Percentiles rank a stretch among this genome's conserved stretches.
Evolutionary conservation across 2,888 invertebrate genomes (phyloP).

Genomic region (Hirtodrosophila alboralis): DNA sequence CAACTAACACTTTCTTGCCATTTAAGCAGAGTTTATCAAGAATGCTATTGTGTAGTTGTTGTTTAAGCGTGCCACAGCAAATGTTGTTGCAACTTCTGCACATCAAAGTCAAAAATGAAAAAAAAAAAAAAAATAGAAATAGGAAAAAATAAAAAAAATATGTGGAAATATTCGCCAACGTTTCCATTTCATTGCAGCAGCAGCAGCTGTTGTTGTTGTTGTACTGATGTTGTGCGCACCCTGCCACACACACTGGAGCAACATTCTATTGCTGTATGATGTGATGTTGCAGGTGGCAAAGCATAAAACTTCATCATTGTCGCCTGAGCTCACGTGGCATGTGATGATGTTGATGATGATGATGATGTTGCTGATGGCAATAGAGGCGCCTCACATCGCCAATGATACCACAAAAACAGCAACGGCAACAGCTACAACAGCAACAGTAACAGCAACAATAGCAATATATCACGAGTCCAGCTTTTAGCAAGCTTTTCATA

Average conservation of each 20-base stretch:
- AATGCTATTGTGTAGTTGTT: conserved; percentile 7
- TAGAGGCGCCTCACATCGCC: conserved; percentile 54
- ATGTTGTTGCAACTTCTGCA: conserved; percentile 22
- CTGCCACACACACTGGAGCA: not conserved
- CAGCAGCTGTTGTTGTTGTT: conserved; percentile 19
- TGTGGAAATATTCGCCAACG: conserved; percentile 56
- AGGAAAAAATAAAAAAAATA: too few relatives aligned
- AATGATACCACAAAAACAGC: conserved; percentile 71
- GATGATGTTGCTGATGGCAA: conserved; percentile 57
- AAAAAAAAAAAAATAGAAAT: conserved; percentile 9
- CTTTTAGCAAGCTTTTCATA: conserved; percentile 80
- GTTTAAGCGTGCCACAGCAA: conserved; percentile 21
- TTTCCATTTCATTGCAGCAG: conserved; percentile 72
- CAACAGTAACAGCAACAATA: conserved; percentile 49
- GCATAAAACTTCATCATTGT: conserved; percentile 79
- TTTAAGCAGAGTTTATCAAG: conserved; percentile 29
- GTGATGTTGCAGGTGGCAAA: conserved; percentile 69
- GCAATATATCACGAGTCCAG: conserved; percentile 79
- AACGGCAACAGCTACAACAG: conserved; percentile 17
- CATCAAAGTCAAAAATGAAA: conserved; percentile 44
- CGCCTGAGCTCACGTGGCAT: conserved; percentile 71
- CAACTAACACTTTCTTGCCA: conserved; percentile 21
- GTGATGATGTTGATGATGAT: conserved; percentile 26
- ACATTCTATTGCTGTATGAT: conserved; percentile 4
- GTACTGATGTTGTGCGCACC: conserved; percentile 30